phyloP scores from a whole-genome alignment of 23 tunicate genomes.

The Ciona savignyi region DNA sequence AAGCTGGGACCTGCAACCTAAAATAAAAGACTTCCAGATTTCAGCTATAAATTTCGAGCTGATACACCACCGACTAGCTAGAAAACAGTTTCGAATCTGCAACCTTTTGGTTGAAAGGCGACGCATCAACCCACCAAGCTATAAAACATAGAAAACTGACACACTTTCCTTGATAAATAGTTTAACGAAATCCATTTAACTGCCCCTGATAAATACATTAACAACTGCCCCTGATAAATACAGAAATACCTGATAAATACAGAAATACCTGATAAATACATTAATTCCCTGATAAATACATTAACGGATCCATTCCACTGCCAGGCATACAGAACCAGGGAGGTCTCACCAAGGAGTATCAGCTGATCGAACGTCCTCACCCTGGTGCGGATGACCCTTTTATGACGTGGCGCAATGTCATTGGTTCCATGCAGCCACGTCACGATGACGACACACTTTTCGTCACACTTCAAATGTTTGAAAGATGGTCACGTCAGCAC shows the following conservation, averaged over 20 bases:
- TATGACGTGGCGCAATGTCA: conserved; percentile 41
- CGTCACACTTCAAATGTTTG: conserved; percentile 47
- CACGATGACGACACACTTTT: conserved; percentile 52
- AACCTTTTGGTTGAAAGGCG: not conserved
- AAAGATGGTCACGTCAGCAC: conserved; percentile 59
- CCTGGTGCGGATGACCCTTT: conserved; percentile 23
- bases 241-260: too few species aligned
- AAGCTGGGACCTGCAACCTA: not conserved
- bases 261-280: too few species aligned
- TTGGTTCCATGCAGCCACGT: conserved; percentile 37
- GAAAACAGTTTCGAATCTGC: not conserved
- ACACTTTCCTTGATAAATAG: too few species aligned
- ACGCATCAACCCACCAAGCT: not conserved
- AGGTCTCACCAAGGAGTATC: conserved; percentile 67
- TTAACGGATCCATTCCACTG: too few species aligned
- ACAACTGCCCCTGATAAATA: too few species aligned
- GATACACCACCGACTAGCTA: too few species aligned
- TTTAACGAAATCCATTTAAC: too few species aligned
- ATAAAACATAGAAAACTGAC: too few species aligned
- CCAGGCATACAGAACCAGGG: conserved; percentile 63
- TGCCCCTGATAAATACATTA: too few species aligned
- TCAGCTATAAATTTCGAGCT: too few species aligned
- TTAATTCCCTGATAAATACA: too few species aligned
- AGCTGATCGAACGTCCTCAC: conserved; percentile 31
- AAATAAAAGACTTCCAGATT: not conserved